Conservation (phyloP, 1,140 invertebrate genomes). For the Tribolium madens region DNA sequence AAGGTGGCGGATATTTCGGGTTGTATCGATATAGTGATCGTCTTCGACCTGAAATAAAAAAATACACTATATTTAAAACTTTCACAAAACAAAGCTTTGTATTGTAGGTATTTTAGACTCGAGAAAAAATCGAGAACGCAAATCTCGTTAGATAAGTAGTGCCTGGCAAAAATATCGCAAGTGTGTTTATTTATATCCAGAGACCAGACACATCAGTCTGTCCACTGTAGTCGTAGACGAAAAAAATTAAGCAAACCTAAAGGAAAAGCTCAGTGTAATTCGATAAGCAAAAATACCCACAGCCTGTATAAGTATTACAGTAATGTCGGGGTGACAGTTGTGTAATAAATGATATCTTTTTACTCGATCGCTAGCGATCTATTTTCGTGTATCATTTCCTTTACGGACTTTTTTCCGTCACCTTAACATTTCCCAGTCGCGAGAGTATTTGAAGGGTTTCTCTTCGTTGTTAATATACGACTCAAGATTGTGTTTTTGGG, state of each 20-base stretch:
- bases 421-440: conserved; percentile 11
- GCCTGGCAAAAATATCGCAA: conserved; percentile 29
- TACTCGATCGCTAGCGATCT: conserved; percentile 25
- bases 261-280: conserved; percentile 4
- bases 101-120: conserved; percentile 1
- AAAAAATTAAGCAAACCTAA: conserved; percentile 17
- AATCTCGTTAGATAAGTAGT: conserved; percentile 33
- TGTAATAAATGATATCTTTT: conserved; percentile 25
- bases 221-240: background rate
- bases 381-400: conserved; percentile 31
- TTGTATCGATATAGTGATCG: conserved; percentile 56
- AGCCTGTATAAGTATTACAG: conserved; percentile 20
- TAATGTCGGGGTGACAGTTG: conserved; percentile 9
- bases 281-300: conserved; percentile 20
- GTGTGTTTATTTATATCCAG: conserved; percentile 1
- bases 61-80: conserved; percentile 31
- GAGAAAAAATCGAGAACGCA: conserved; percentile 17
- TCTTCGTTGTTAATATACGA: background rate
- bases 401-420: conserved; percentile 14
- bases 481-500: conserved; percentile 31
- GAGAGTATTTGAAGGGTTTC: conserved; percentile 31
- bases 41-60: conserved; percentile 63
- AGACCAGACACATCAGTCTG: conserved; percentile 25
- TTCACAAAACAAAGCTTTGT: background rate
- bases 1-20: conserved; percentile 61